phyloP scores from a whole-genome alignment of 2,888 invertebrate species.

The Leptopilina myrica region DNA sequence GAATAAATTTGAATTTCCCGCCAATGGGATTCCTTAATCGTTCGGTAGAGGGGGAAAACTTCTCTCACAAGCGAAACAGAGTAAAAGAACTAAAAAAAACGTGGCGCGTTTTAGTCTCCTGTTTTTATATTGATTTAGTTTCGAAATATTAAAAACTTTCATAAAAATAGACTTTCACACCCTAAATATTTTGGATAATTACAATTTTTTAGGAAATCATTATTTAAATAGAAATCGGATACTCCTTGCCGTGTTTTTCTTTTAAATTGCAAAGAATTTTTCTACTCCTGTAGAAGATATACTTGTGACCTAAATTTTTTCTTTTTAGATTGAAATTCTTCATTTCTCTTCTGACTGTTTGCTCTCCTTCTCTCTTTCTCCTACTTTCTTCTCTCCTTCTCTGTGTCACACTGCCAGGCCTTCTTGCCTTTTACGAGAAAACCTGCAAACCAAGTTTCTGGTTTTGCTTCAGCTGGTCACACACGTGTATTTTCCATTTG shows the following conservation, averaged over 20 bases:
- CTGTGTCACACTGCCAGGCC: not conserved
- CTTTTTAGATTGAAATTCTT: not conserved
- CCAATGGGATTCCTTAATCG: no score
- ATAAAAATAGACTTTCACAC: no score
- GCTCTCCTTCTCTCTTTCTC: not conserved
- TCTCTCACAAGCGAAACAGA: no score
- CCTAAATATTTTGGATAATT: no score
- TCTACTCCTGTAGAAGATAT: slow-evolving; percentile 29
- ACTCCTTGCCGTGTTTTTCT: not conserved
- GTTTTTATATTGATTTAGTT: no score
- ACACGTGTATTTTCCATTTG: slow-evolving; percentile 25
- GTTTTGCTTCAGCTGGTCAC: slow-evolving; percentile 22
- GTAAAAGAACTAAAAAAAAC: no score
- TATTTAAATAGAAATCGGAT: no score
- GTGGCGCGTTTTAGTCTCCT: no score
- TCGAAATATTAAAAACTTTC: no score
- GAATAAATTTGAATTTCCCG: no score
- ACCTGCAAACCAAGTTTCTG: slow-evolving; percentile 29
- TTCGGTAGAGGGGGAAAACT: no score
- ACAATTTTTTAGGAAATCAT: no score
- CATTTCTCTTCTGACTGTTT: not conserved
- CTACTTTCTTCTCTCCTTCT: not conserved
- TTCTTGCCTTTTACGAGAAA: slow-evolving; percentile 21
- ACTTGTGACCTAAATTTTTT: slow-evolving; percentile 36
- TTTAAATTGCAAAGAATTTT: not conserved